Percentiles rank a stretch among this genome's conserved stretches.
Evolutionary conservation across 2,888 invertebrate genomes (phyloP).

Genomic region (Himalopsyche anomala): DNA sequence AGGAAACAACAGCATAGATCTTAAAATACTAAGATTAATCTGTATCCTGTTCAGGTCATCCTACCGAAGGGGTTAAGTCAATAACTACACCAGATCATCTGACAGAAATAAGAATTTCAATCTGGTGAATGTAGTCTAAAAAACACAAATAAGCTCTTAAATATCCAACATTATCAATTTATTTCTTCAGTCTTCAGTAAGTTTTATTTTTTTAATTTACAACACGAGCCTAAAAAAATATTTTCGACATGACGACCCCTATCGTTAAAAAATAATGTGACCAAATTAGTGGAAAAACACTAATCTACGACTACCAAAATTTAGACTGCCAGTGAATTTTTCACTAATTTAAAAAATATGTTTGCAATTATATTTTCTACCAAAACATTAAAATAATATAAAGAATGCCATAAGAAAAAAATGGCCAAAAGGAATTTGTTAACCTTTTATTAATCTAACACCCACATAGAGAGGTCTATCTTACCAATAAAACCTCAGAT

Average conservation of each 20-base stretch:
- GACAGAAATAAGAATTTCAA: not conserved
- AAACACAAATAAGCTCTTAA: not conserved
- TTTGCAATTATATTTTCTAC: too few species aligned
- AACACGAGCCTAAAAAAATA: slow-evolving; percentile 13
- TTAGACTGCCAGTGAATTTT: too few species aligned
- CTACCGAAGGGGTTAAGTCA: not conserved
- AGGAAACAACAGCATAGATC: too few species aligned
- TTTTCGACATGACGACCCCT: not conserved
- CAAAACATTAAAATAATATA: too few species aligned
- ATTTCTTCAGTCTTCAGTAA: not conserved
- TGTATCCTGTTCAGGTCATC: too few species aligned
- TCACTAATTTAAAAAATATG: too few species aligned
- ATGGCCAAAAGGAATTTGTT: not conserved
- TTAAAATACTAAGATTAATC: too few species aligned
- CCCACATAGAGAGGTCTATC: too few species aligned
- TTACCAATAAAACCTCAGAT: not conserved
- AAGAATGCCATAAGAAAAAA: too few species aligned
- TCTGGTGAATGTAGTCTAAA: not conserved
- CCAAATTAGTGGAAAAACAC: not conserved
- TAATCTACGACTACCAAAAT: too few species aligned
- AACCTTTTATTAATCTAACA: not conserved
- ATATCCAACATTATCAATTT: slow-evolving; percentile 10
- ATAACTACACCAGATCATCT: not conserved
- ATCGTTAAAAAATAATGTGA: not conserved
- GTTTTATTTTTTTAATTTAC: slow-evolving; percentile 4